Conservation (phyloP, 1,140 invertebrate species). For the Agrypnia vestita region DNA sequence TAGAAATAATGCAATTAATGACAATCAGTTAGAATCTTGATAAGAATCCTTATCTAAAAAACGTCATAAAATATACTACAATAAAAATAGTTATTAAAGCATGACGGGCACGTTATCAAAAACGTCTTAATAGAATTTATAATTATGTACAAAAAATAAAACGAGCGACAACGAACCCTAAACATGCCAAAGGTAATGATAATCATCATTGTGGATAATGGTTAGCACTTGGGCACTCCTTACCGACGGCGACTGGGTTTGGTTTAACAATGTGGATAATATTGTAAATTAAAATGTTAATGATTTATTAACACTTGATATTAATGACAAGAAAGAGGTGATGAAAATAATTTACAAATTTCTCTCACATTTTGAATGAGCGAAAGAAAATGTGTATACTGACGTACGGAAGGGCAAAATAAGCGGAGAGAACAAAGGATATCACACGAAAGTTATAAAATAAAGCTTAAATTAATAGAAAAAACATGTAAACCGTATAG, state of each 20-base stretch:
- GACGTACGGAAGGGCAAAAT: slow-evolving; percentile 11
- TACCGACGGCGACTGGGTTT: slow-evolving; percentile 15
- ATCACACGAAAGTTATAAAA: slow-evolving; percentile 1
- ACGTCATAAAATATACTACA: too few relatives aligned
- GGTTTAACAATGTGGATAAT: background rate
- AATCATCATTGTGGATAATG: slow-evolving; percentile 10
- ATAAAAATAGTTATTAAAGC: too few relatives aligned
- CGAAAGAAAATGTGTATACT: background rate
- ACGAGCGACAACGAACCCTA: too few relatives aligned
- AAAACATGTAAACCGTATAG: background rate
- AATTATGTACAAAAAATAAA: too few relatives aligned
- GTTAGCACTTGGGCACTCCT: slow-evolving; percentile 7
- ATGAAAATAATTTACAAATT: background rate
- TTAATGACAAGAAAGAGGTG: background rate
- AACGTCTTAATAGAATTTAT: too few relatives aligned
- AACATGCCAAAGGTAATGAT: background rate
- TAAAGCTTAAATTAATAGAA: slow-evolving; percentile 12
- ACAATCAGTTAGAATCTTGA: too few relatives aligned
- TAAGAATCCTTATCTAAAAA: too few relatives aligned
- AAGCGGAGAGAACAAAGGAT: slow-evolving; percentile 33
- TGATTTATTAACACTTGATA: background rate
- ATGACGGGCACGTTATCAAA: too few relatives aligned
- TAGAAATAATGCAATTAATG: too few relatives aligned
- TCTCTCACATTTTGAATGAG: slow-evolving; percentile 10
- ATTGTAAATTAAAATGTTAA: background rate